A percentile compares a stretch with the other conserved stretches of the same genome.
Conservation (phyloP, 2,888 invertebrate genomes). For the Ichneumoninae sp. region DNA sequence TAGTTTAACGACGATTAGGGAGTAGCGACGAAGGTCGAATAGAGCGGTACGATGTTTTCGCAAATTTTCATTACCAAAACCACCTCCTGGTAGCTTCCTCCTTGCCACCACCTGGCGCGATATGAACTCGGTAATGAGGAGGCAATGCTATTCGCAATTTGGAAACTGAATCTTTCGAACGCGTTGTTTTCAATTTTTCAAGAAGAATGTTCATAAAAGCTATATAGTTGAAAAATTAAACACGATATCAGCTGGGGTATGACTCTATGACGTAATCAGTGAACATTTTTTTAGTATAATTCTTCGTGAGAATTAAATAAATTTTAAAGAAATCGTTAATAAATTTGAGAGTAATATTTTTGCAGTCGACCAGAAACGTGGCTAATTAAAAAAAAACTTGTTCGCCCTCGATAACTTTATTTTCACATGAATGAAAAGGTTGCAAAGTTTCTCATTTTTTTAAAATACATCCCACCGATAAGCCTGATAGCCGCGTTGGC, state of each 20-base stretch:
- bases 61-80: conserved; percentile 56
- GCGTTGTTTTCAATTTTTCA: neutral
- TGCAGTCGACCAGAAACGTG: neutral
- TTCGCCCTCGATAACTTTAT: neutral
- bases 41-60: conserved; percentile 69
- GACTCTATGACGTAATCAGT: neutral
- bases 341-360: neutral
- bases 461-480: neutral
- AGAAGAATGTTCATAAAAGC: neutral
- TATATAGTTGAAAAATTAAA: neutral
- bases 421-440: neutral
- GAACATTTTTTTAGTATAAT: neutral
- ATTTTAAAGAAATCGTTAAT: too few relatives aligned
- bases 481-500: conserved; percentile 1
- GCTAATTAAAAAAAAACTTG: neutral
- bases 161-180: neutral
- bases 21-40: conserved; percentile 66
- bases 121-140: conserved; percentile 26
- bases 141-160: neutral
- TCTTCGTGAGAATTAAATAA: too few relatives aligned
- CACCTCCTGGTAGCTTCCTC: conserved; percentile 15
- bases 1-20: conserved; percentile 67
- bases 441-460: neutral
- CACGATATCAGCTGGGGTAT: too few relatives aligned
- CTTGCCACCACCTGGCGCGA: neutral